These are phyloP conservation scores for Apolygus lucorum DNA, from an alignment of 1,140 invertebrate species.

Conservation along the genomic window DNA sequence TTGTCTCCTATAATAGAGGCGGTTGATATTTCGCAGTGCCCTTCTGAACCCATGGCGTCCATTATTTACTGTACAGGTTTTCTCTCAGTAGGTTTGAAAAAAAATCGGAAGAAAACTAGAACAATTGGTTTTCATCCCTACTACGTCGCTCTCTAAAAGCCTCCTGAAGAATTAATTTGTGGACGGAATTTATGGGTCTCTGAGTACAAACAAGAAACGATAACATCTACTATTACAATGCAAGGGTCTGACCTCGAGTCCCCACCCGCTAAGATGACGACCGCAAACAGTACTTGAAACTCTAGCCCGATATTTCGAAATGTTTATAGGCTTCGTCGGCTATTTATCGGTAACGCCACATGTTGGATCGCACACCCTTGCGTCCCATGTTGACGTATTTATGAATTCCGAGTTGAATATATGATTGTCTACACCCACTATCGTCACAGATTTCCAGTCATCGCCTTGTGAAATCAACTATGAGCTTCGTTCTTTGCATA, in stretches of 20 bases:
- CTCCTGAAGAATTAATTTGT: slow-evolving; percentile 7
- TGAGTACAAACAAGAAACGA: background rate
- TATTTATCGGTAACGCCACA: background rate
- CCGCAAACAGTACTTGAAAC: background rate
- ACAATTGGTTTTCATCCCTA: background rate
- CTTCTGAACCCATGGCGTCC: background rate
- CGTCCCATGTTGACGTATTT: background rate
- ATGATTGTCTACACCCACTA: background rate
- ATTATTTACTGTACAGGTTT: background rate
- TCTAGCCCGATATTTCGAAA: background rate
- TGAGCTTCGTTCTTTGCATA: too few relatives aligned
- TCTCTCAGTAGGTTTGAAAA: background rate
- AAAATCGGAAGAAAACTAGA: background rate
- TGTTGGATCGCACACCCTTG: background rate
- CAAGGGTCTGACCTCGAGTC: background rate
- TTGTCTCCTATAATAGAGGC: background rate
- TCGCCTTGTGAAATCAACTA: background rate
- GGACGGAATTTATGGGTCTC: background rate
- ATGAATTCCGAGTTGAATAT: background rate
- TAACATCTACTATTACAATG: slow-evolving; percentile 8
- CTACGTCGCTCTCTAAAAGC: background rate
- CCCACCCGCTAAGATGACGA: background rate
- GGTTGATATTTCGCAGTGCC: slow-evolving; percentile 1
- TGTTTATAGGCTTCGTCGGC: background rate
- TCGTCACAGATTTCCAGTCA: background rate